Conservation (phyloP, 1,140 invertebrate species). For the Doryteuthis pealeii region DNA sequence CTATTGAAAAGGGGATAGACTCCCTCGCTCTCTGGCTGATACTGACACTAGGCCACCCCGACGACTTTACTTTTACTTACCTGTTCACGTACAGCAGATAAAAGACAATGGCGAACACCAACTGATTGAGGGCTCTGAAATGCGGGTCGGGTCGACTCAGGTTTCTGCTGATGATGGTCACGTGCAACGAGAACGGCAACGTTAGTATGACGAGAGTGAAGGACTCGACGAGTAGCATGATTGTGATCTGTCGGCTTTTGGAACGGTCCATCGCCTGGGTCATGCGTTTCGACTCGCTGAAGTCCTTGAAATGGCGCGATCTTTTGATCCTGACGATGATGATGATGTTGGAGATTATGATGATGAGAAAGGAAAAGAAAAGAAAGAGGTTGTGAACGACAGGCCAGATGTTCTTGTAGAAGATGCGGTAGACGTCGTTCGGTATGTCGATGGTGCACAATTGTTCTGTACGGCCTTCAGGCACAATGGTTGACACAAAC, state of each 20-base stretch:
- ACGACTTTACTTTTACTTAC: too few relatives aligned
- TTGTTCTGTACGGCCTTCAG: constrained; percentile 30
- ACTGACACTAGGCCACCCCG: too few relatives aligned
- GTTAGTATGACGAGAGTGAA: constrained; percentile 36
- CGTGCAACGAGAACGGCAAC: constrained; percentile 41
- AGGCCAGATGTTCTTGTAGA: constrained; percentile 37
- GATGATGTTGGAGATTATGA: constrained; percentile 37
- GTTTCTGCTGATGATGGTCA: constrained; percentile 26
- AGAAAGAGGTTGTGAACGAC: constrained; percentile 38
- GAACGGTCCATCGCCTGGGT: background rate
- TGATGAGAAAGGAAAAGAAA: constrained; percentile 33
- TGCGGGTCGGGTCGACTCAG: constrained; percentile 23
- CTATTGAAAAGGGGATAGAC: too few relatives aligned
- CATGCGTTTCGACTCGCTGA: background rate
- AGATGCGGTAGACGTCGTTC: constrained; percentile 27
- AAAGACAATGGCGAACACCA: constrained; percentile 42
- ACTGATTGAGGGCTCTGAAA: constrained; percentile 24
- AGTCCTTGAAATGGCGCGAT: constrained; percentile 21
- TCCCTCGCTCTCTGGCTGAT: too few relatives aligned
- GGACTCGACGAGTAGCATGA: constrained; percentile 45
- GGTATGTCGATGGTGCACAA: constrained; percentile 37
- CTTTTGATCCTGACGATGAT: constrained; percentile 29
- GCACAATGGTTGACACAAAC: constrained; percentile 42
- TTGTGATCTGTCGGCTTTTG: constrained; percentile 27
- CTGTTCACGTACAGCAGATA: constrained; percentile 46